phyloP scores from a whole-genome alignment of 1,140 invertebrate species.

The Aporrectodea caliginosa region DNA sequence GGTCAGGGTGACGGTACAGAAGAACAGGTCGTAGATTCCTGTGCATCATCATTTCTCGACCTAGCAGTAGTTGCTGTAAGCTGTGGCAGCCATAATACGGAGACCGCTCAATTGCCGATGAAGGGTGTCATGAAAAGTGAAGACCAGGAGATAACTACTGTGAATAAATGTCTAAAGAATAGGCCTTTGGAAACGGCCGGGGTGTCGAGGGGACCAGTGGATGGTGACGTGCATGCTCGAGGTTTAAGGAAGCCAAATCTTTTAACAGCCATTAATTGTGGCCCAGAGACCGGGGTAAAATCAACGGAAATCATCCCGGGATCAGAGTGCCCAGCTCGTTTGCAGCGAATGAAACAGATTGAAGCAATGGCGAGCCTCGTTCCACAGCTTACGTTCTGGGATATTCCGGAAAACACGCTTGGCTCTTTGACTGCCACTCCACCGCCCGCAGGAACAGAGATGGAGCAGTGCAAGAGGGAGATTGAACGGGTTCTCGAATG shows the following conservation, averaged over 20 bases:
- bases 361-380: neutral
- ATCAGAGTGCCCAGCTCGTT: neutral
- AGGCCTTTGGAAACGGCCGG: no score
- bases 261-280: no score
- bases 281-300: neutral
- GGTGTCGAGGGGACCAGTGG: neutral
- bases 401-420: slow-evolving; percentile 2
- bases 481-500: neutral
- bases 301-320: neutral
- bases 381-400: neutral
- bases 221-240: neutral
- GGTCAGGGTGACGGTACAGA: neutral
- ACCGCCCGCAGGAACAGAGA: neutral
- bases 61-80: neutral
- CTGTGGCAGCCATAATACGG: no score
- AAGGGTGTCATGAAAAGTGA: neutral
- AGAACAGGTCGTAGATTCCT: neutral
- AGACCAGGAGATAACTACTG: neutral
- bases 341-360: neutral
- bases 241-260: no score
- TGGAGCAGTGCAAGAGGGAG: neutral
- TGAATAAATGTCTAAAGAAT: no score
- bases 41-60: neutral
- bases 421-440: neutral
- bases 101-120: no score